These are phyloP conservation scores for Procambarus clarkii DNA, from an alignment of 1,140 invertebrate species.

Conservation along the genomic window DNA sequence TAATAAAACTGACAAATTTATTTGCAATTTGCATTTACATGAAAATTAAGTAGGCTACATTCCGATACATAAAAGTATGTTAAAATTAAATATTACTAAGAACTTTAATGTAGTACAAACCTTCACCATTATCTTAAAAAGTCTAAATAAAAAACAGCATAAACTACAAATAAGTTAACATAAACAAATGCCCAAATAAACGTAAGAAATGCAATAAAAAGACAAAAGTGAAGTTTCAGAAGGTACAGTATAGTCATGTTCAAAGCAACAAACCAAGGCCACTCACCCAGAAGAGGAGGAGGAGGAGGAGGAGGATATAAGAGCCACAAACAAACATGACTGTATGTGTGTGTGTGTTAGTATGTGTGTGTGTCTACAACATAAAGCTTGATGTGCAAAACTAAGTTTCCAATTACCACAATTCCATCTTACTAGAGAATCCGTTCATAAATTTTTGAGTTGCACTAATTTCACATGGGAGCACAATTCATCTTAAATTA, in stretches of 20 bases:
- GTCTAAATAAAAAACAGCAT: constrained; percentile 1
- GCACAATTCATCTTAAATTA: background rate
- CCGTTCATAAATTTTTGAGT: constrained; percentile 11
- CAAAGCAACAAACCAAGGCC: constrained; percentile 19
- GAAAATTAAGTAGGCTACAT: constrained; percentile 14
- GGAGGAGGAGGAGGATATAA: background rate
- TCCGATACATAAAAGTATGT: background rate
- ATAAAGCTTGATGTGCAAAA: constrained; percentile 53
- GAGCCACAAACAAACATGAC: constrained; percentile 18
- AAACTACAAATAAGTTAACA: background rate
- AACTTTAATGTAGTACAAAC: constrained; percentile 12
- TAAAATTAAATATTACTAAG: background rate
- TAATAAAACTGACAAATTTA: background rate
- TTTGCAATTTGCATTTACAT: background rate
- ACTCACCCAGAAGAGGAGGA: background rate
- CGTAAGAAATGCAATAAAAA: background rate
- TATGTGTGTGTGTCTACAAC: constrained; percentile 39
- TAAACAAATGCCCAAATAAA: background rate
- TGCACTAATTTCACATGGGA: constrained; percentile 9
- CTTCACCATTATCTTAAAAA: constrained; percentile 16
- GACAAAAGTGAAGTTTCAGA: background rate
- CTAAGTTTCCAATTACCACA: constrained; percentile 59
- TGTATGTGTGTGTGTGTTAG: background rate
- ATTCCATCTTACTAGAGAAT: constrained; percentile 40
- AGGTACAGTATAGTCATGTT: background rate